Evolutionary conservation across 2,888 invertebrate species (phyloP).

Genomic region (Microctonus hyperodae): DNA sequence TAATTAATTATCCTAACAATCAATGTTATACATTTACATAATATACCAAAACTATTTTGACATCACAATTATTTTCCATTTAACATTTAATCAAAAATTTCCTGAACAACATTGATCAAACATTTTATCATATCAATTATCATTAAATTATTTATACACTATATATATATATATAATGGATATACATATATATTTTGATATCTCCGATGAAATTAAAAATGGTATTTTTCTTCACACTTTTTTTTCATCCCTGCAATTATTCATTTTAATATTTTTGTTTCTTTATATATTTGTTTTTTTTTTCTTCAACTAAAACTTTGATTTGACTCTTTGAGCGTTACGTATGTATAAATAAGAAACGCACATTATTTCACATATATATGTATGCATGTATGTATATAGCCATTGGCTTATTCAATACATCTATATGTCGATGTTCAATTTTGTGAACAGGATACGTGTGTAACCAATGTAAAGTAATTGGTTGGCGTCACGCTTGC

Average conservation of each 20-base stretch:
- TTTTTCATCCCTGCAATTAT: background rate
- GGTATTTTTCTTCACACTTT: background rate
- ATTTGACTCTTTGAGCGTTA: conserved; percentile 15
- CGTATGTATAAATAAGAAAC: conserved; percentile 18
- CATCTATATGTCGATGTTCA: background rate
- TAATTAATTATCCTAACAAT: conserved; percentile 10
- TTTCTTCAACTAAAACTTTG: background rate
- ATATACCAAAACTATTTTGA: conserved; percentile 32
- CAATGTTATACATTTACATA: conserved; percentile 36
- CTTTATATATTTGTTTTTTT: background rate
- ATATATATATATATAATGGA: too few species aligned
- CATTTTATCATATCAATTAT: background rate
- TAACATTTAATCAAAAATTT: background rate
- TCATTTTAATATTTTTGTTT: background rate
- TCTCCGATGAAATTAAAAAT: too few species aligned
- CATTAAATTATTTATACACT: conserved; percentile 24
- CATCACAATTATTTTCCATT: conserved; percentile 37
- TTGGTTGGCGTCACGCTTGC: conserved; percentile 3
- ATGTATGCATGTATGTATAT: background rate
- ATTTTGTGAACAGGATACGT: conserved; percentile 2
- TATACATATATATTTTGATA: too few species aligned
- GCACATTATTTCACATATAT: background rate
- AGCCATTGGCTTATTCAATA: background rate
- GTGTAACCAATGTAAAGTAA: conserved; percentile 7
- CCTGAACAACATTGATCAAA: background rate